A percentile compares a stretch with the other conserved stretches of the same genome.
Evolutionary conservation across 2,113 vertebrate species (phyloP).

Genomic region (Albula glossodonta): DNA sequence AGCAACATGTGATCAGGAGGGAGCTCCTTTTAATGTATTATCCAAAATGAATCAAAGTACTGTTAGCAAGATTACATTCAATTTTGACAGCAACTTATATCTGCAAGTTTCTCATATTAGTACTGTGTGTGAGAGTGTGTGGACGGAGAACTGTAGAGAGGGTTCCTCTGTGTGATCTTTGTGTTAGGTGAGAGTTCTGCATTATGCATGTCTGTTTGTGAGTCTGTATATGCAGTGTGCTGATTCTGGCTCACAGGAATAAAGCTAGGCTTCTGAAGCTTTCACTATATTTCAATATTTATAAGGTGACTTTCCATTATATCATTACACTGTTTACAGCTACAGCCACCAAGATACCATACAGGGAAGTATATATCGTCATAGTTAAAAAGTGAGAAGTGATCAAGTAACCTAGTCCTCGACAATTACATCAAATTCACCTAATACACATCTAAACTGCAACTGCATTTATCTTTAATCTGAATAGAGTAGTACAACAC

Average conservation of each 20-base stretch:
- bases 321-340: constrained; percentile 1
- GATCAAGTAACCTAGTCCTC: too few relatives aligned
- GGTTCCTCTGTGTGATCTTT: background rate
- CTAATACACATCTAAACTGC: too few relatives aligned
- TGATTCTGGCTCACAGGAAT: background rate
- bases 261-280: background rate
- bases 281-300: constrained; percentile 23
- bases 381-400: background rate
- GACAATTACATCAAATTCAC: too few relatives aligned
- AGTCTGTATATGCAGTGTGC: background rate
- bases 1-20: too few relatives aligned
- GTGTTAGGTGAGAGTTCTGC: background rate
- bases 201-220: constrained; percentile 8
- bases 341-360: background rate
- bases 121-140: background rate
- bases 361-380: background rate
- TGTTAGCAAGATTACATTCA: too few relatives aligned
- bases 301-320: constrained; percentile 25
- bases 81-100: too few relatives aligned
- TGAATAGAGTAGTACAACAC: too few relatives aligned
- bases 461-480: too few relatives aligned
- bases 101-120: too few relatives aligned
- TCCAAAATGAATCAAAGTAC: too few relatives aligned
- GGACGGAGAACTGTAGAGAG: background rate
- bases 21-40: too few relatives aligned